Evolutionary conservation across 2,888 invertebrate genomes (phyloP).

Genomic region (Cephus spinipes): DNA sequence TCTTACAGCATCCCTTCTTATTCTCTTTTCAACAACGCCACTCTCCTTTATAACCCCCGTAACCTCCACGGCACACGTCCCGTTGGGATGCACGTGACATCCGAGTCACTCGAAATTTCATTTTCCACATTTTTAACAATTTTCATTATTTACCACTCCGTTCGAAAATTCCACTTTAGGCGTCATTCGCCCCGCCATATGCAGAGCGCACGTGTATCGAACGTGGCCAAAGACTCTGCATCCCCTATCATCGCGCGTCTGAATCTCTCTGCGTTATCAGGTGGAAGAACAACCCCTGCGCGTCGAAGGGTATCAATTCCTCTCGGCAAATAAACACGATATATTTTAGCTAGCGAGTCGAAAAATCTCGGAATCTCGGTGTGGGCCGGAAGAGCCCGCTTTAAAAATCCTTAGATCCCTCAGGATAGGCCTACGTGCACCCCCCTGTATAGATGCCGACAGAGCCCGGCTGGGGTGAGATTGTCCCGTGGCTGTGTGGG

Average conservation of each 20-base stretch:
- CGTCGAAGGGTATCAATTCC: not conserved
- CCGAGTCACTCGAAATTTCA: not conserved
- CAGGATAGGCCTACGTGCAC: not conserved
- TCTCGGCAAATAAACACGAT: not conserved
- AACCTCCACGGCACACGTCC: slow-evolving; percentile 36
- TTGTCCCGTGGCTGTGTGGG: not conserved
- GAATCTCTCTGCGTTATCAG: not conserved
- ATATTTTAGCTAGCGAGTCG: not conserved
- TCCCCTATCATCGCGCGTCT: not conserved
- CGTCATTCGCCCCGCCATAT: too few relatives aligned
- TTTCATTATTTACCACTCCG: not conserved
- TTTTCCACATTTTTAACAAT: not conserved
- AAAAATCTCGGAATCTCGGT: not conserved
- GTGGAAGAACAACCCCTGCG: not conserved
- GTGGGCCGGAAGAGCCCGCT: not conserved
- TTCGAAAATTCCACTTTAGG: not conserved
- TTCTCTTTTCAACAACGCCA: slow-evolving; percentile 7
- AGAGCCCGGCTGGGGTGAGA: not conserved
- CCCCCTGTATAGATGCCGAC: not conserved
- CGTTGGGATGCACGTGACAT: slow-evolving; percentile 40
- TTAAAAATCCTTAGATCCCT: not conserved
- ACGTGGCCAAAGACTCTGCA: not conserved
- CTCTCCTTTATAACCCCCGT: slow-evolving; percentile 36
- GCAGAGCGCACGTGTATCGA: not conserved
- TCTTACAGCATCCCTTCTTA: slow-evolving; percentile 4